Conservation (phyloP, 2,113 vertebrate genomes). For the Pachycephala philippinensis region DNA sequence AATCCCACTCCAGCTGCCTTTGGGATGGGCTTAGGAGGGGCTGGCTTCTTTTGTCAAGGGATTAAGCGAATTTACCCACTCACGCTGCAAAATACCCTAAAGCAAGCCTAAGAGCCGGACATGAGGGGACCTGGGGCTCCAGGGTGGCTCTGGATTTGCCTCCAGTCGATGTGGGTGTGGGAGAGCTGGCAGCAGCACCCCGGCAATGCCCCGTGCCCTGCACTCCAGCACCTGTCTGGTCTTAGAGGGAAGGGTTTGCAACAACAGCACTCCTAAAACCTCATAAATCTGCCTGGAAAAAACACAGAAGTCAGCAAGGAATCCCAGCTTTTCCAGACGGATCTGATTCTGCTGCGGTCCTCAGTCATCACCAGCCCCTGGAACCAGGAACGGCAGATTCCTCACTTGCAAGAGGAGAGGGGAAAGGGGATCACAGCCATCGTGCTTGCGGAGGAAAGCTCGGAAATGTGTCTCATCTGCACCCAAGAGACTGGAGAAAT, state of each 20-base stretch:
- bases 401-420: neutral
- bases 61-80: slow-evolving; percentile 46
- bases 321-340: neutral
- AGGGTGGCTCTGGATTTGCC: neutral
- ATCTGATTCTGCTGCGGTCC: neutral
- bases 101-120: neutral
- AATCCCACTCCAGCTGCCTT: slow-evolving; percentile 19
- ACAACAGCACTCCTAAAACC: neutral
- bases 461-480: neutral
- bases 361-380: neutral
- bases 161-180: rapidly evolving
- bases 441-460: neutral
- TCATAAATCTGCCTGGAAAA: neutral
- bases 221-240: neutral
- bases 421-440: neutral
- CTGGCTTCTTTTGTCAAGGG: slow-evolving; percentile 45
- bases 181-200: neutral
- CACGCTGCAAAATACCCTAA: neutral
- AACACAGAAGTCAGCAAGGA: neutral
- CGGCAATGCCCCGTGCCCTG: rapidly evolving
- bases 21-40: slow-evolving; percentile 38
- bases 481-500: neutral
- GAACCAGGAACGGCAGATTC: neutral
- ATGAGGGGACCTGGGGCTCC: neutral
- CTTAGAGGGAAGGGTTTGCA: neutral